Evolutionary conservation across 2,888 invertebrate genomes (phyloP), one percentile per base, ranked within the genome.

Genomic region (Chrysolina americana): DNA sequence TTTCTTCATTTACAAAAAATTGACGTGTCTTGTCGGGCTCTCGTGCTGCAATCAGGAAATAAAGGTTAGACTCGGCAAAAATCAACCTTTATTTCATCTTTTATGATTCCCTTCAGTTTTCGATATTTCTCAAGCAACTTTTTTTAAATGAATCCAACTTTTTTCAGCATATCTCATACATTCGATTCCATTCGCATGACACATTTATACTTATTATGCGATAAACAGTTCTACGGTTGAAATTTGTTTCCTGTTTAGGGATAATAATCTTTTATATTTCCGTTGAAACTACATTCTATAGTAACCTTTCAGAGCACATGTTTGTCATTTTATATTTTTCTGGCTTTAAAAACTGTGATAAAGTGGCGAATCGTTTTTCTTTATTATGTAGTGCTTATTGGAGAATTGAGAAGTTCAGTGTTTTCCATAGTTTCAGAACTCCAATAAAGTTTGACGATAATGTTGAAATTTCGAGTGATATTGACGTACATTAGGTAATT

Each of bases 181-280:
- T 36, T 36, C 36, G 36, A 6, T 36, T 36, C 4, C 3, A 36
- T 36, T 36, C 8, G 3, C 8, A 36, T 36, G 36, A 36, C 36
- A 8, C 8, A 36, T 36, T 36, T 36, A 36, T 36, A 36, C 28
- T 28, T 36, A 47, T 15, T 36, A n/a, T n/a, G 15, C 36, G 59
- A 59, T 59, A 50, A 68, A 68, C 36, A 53, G 41, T 41, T 17
- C 13, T 36, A 17, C 19, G 41, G 53, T 66, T 36, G 50, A 44
- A 44, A 21, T 28, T 17, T 50, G 36, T 36, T 68, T 68, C 68
- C 68, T 68, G 68, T 68, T 68, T 68, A 53, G 47, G 28, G 17
- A 41, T 53, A 41, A 68, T 68, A 68, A 68, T 68, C 28, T 68
- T 68, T 68, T 68, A 68, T 68, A 68, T 56, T 68, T 68, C 68